Evolutionary conservation across 2,888 invertebrate species (phyloP), one percentile per base, ranked within the genome.

Genomic region (Apodemia mormo): DNA sequence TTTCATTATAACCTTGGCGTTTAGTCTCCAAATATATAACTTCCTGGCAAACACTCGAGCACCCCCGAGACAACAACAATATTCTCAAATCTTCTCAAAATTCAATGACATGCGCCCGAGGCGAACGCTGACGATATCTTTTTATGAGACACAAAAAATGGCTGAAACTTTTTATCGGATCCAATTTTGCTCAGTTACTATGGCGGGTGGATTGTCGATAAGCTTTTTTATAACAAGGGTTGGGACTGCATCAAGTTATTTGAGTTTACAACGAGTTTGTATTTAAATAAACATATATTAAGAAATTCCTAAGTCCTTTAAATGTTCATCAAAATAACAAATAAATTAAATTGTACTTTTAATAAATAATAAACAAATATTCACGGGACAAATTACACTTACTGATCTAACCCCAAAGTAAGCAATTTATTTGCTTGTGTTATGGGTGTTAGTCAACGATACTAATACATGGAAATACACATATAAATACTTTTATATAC

Each of bases 141-240:
- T 68, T 72, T 71, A 72, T 65, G 68, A 72, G 67, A 66, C 52
- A 66, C 68, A 68, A 72, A 72, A 72, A 71, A 68, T 65, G 54
- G 65, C 56, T 68, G 65, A 61, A 70, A 70, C 65, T 70, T 70
- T 68, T 70, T 70, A 73, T 69, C 71, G 65, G 43, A 70, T 68
- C 68, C 73, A 70, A 73, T 73, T 71, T 70, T 45, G 61, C 66
- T 61, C 56, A 68, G 68, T 49, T 64, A 64, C 68, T 61, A 37
- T 49, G 40, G 65, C 65, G 67, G 70, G 64, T 69, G 70, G 70
- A 69, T 68, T 56, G 49, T 40, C 58, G 73, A 71, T 73, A 71
- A 70, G 65, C 68, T 68, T 56, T 67, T 67, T 61, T 61, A 61
- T 61, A 61, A 33, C 58, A 70, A 69, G 71, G 69, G 65, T 65